phyloP scores from a whole-genome alignment of 2,113 vertebrate species.

The Rhinoptilus africanus region DNA sequence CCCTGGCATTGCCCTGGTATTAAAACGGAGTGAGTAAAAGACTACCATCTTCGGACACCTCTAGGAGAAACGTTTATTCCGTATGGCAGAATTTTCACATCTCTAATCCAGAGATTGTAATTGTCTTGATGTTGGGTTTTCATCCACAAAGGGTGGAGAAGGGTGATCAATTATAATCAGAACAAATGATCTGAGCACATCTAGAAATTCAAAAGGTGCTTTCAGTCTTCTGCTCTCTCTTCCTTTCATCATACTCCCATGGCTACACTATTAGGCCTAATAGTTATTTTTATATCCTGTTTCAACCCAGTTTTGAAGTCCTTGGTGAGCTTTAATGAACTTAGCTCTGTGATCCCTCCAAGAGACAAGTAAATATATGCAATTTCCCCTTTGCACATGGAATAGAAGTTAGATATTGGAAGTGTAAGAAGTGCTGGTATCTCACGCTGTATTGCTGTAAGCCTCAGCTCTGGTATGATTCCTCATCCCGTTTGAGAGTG shows the following conservation, averaged over 20 bases:
- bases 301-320: not conserved
- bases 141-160: not conserved
- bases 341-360: not conserved
- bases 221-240: not conserved
- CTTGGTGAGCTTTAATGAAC: not conserved
- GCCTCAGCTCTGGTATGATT: not conserved
- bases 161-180: not conserved
- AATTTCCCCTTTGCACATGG: not conserved
- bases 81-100: not conserved
- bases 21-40: not conserved
- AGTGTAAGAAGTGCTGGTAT: not conserved
- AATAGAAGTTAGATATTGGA: not conserved
- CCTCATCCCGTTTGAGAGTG: not conserved
- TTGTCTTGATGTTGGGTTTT: not conserved
- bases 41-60: not conserved
- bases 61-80: not conserved
- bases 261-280: not conserved
- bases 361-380: not conserved
- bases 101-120: rapidly evolving
- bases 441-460: not conserved
- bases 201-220: not conserved
- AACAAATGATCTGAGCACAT: not conserved
- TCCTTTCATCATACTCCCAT: not conserved
- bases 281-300: not conserved
- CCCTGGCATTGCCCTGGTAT: not conserved